Evolutionary conservation across 2,888 invertebrate species (phyloP).

Genomic region (Scaptomyza polygonia): DNA sequence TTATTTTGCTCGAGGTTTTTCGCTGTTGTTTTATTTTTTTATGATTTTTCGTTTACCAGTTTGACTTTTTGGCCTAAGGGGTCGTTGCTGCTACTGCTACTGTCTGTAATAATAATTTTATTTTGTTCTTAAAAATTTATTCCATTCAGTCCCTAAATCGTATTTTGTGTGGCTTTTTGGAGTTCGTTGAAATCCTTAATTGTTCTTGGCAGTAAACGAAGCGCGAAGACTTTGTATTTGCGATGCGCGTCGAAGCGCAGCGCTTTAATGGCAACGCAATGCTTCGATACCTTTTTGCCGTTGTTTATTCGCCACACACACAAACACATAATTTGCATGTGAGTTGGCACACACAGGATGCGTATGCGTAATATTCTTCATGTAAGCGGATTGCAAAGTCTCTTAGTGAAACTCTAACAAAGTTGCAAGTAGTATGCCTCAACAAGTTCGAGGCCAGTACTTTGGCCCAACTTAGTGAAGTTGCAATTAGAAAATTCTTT

Average conservation of each 20-base stretch:
- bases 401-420: slow-evolving; percentile 3
- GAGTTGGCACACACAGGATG: slow-evolving; percentile 8
- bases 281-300: slow-evolving; percentile 55
- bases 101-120: slow-evolving; percentile 26
- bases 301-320: slow-evolving; percentile 57
- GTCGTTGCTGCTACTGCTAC: slow-evolving; percentile 21
- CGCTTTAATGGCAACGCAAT: slow-evolving; percentile 64
- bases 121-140: slow-evolving; percentile 38
- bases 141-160: slow-evolving; percentile 32
- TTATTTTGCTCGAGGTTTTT: slow-evolving; percentile 64
- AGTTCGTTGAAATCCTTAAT: slow-evolving; percentile 63
- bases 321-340: slow-evolving; percentile 8
- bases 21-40: slow-evolving; percentile 46
- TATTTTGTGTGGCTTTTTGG: slow-evolving; percentile 63
- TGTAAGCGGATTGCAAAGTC: slow-evolving; percentile 56
- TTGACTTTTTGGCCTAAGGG: slow-evolving; percentile 60
- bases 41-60: slow-evolving; percentile 21
- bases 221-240: slow-evolving; percentile 47
- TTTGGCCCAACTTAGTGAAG: slow-evolving; percentile 12
- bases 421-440: slow-evolving; percentile 8
- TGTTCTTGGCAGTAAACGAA: slow-evolving; percentile 59
- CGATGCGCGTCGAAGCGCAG: slow-evolving; percentile 57
- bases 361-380: slow-evolving; percentile 56
- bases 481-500: slow-evolving; percentile 39
- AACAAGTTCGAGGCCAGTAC: slow-evolving; percentile 4